Evolutionary conservation across 2,888 invertebrate genomes (phyloP).

Genomic region (Synanthedon formicaeformis): DNA sequence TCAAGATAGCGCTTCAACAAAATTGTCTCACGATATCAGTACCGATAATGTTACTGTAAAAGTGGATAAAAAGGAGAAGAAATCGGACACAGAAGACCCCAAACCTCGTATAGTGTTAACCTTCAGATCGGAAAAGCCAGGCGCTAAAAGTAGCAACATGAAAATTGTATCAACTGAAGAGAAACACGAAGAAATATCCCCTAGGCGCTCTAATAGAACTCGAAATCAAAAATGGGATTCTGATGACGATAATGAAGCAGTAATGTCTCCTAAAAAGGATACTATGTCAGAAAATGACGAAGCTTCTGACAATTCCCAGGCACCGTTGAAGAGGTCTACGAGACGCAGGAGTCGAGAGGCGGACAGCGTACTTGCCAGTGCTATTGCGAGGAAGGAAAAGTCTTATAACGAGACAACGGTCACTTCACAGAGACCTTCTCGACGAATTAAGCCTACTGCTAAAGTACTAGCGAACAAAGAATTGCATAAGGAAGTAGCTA

Average conservation of each 20-base stretch:
- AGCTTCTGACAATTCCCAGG: conserved; percentile 34
- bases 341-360: conserved; percentile 73
- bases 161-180: conserved; percentile 62
- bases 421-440: conserved; percentile 36
- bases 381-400: conserved; percentile 80
- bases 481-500: conserved; percentile 65
- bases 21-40: background rate
- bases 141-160: conserved; percentile 63
- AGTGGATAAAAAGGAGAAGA: conserved; percentile 39
- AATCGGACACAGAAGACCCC: conserved; percentile 40
- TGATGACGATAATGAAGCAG: conserved; percentile 39
- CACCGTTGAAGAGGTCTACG: conserved; percentile 73
- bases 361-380: conserved; percentile 76
- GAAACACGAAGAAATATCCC: conserved; percentile 46
- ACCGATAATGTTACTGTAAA: conserved; percentile 20
- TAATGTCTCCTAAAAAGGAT: conserved; percentile 32
- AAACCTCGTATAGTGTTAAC: conserved; percentile 74
- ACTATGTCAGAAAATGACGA: conserved; percentile 51
- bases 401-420: conserved; percentile 68
- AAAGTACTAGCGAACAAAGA: conserved; percentile 77
- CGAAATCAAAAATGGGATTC: conserved; percentile 45
- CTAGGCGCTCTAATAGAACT: conserved; percentile 42
- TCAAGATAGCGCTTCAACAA: background rate
- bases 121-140: conserved; percentile 72
- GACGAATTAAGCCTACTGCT: conserved; percentile 75